Evolutionary conservation across 2,888 invertebrate genomes (phyloP).

Genomic region (Cerceris ruficornis): DNA sequence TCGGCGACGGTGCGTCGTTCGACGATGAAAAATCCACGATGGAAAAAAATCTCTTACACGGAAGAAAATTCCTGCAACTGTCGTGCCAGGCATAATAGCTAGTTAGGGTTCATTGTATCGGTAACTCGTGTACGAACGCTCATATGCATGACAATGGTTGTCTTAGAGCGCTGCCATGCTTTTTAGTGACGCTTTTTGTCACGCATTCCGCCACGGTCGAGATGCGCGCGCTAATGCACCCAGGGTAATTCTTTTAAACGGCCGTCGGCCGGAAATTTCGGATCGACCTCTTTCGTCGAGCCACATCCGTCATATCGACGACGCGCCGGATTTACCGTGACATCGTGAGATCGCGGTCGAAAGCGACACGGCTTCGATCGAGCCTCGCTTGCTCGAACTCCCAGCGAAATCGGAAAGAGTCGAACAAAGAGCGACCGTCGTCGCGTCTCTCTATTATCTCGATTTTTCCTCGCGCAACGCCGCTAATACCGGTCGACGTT

Average conservation of each 20-base stretch:
- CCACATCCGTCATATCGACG: conserved; percentile 71
- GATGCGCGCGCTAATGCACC: conserved; percentile 49
- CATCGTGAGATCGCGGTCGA: conserved; percentile 22
- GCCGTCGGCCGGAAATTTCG: conserved; percentile 51
- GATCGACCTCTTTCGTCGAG: conserved; percentile 64
- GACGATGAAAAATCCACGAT: neutral
- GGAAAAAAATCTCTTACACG: conserved; percentile 53
- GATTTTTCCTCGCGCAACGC: conserved; percentile 16
- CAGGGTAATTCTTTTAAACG: conserved; percentile 64
- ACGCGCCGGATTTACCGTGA: conserved; percentile 35
- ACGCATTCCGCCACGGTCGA: conserved; percentile 60
- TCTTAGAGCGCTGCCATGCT: conserved; percentile 69
- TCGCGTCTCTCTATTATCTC: conserved; percentile 3
- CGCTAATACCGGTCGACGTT: conserved; percentile 35
- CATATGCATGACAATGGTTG: conserved; percentile 75
- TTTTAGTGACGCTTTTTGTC: conserved; percentile 73
- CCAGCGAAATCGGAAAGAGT: neutral
- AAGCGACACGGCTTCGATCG: neutral
- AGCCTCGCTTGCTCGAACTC: neutral
- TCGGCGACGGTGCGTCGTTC: too few relatives aligned
- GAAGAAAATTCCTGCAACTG: conserved; percentile 56
- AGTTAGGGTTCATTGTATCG: conserved; percentile 78
- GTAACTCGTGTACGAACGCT: conserved; percentile 67
- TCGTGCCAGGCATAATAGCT: conserved; percentile 73
- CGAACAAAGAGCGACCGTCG: neutral